Percentiles rank a stretch among this genome's conserved stretches.
These are phyloP conservation scores for Zootermopsis nevadensis DNA, from an alignment of 2,888 invertebrate genomes.

Conservation along the genomic window DNA sequence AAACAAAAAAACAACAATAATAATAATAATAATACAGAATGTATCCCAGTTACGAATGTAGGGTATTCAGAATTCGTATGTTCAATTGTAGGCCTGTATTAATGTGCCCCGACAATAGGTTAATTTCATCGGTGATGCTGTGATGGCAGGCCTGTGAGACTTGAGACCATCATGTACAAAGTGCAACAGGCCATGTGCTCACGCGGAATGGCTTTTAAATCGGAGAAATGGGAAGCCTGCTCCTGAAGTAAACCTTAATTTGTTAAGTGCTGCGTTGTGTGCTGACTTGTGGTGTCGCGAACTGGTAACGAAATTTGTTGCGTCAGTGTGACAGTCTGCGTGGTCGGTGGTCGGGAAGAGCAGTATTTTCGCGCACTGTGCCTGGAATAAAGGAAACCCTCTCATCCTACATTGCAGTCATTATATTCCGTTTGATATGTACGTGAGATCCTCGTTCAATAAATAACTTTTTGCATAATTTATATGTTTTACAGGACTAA, in stretches of 20 bases:
- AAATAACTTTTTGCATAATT: too few relatives aligned
- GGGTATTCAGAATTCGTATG: neutral
- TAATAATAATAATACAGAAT: too few relatives aligned
- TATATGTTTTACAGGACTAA: too few relatives aligned
- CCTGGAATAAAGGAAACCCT: neutral
- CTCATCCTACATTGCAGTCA: neutral
- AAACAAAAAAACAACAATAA: too few relatives aligned
- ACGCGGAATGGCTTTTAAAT: conserved; percentile 1
- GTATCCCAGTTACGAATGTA: neutral
- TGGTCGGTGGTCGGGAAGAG: neutral
- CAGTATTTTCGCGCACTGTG: neutral
- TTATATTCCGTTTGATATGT: too few relatives aligned
- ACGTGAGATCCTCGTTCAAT: too few relatives aligned
- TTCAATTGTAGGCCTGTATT: neutral
- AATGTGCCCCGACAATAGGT: neutral
- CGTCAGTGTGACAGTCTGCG: neutral
- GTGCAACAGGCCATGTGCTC: neutral
- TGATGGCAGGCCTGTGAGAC: neutral
- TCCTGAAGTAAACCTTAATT: conserved; percentile 32
- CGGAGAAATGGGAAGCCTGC: neutral
- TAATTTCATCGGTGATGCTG: too few relatives aligned
- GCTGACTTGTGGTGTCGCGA: conserved; percentile 1
- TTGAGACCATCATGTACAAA: neutral
- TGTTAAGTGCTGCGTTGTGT: conserved; percentile 31
- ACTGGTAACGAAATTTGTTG: neutral